Conservation (phyloP, 2,113 vertebrate species). For the Cyprinus carpio region DNA sequence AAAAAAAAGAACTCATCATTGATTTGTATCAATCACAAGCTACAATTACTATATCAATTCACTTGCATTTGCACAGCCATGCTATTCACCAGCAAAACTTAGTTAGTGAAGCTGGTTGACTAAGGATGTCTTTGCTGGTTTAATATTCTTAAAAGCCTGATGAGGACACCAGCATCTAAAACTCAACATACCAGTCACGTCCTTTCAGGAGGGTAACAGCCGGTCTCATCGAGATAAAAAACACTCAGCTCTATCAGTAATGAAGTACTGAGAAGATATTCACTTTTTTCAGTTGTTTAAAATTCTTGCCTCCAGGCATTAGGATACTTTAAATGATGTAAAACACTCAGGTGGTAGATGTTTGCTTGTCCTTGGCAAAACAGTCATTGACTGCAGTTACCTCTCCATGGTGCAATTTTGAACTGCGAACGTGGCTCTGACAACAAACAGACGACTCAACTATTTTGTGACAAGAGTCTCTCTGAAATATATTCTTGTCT, state of each 20-base stretch:
- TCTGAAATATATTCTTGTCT: slow-evolving; percentile 65
- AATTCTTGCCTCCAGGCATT: slow-evolving; percentile 19
- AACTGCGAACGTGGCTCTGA: slow-evolving; percentile 60
- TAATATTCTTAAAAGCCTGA: too few relatives aligned
- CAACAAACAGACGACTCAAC: slow-evolving; percentile 56
- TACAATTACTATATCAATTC: too few relatives aligned
- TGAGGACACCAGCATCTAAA: too few relatives aligned
- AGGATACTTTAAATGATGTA: background rate
- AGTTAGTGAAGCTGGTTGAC: too few relatives aligned
- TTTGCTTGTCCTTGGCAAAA: slow-evolving; percentile 35
- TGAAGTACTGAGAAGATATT: background rate
- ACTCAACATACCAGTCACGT: background rate
- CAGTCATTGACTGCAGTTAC: background rate
- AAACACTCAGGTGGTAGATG: slow-evolving; percentile 3
- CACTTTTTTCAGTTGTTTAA: background rate
- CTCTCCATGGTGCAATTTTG: slow-evolving; percentile 45
- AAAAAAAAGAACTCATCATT: too few relatives aligned
- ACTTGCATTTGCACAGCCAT: background rate
- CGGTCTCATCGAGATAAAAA: background rate
- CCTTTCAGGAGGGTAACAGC: background rate
- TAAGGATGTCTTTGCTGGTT: too few relatives aligned
- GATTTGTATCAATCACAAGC: too few relatives aligned
- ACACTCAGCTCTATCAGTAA: background rate
- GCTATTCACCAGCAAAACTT: too few relatives aligned
- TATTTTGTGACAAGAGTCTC: slow-evolving; percentile 49